Evolutionary conservation across 2,113 vertebrate species (phyloP).

Genomic region (Pelvicachromis taeniatus): DNA sequence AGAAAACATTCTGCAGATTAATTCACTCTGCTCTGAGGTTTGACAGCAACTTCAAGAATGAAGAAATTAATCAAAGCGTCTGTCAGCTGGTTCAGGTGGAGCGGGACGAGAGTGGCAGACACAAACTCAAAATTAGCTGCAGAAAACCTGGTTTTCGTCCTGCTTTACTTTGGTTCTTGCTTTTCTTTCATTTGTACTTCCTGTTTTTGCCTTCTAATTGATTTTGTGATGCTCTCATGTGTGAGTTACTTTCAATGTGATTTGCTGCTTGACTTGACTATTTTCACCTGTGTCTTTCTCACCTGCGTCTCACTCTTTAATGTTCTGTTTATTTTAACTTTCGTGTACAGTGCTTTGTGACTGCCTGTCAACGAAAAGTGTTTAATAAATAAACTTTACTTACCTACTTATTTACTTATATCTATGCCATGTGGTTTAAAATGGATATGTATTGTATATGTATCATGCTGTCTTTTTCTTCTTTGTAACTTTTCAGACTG

Average conservation of each 20-base stretch:
- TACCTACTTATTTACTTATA: neutral
- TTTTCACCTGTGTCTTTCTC: neutral
- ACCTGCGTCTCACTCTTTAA: neutral
- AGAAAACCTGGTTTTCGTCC: neutral
- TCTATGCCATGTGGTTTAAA: neutral
- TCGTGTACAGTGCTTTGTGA: neutral
- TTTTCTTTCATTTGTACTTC: neutral
- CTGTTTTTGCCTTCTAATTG: neutral
- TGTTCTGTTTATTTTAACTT: neutral
- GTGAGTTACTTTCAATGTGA: neutral
- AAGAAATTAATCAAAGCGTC: neutral
- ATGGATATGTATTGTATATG: neutral
- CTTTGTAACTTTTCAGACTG: neutral
- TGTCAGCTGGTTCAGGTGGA: neutral
- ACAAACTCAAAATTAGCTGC: neutral
- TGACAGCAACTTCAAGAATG: neutral
- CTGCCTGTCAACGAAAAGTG: accelerated
- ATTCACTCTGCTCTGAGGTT: neutral
- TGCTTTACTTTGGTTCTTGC: neutral
- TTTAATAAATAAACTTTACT: neutral
- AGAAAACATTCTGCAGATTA: neutral
- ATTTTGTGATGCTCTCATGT: neutral
- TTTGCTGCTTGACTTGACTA: neutral
- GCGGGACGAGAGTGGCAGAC: accelerated
- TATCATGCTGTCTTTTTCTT: neutral